Base-by-base conservation (phyloP, 1,140 invertebrate genomes). In the Trachymyrmex cornetzi region DNA sequence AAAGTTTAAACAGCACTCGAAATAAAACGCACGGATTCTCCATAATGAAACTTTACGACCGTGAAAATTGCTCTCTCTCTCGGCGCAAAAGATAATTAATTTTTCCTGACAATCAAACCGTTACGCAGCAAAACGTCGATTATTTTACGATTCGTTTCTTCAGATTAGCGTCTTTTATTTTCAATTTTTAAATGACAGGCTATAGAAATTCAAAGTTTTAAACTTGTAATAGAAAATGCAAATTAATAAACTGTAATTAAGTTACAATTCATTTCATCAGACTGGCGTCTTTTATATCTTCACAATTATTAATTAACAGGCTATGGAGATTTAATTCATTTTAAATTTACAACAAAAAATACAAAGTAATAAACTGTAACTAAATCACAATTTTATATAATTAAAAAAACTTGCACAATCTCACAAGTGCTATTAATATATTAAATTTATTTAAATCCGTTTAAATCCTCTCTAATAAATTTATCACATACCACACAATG, bases 1-100 rank as follows among this genome's bases (percentile, higher is more conserved):
- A 89, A 89, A 90, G 79, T 90, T 90, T 74, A 72, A 87, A 75
- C 57, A 71, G 74, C 61, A 67, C 86, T 67, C 30, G 64, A 61
- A 67, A 90, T 69, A 64, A 77, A 71, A 89, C 57, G 72, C 84
- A 48, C 66, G 57, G 74, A 79, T 89, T 89, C 72, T 38, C 69
- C 14, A 48, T 34, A 72, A 87, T 87, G 63, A 84, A 89, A 77
- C 64, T 88, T 64, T 80, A 69, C 34, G 55, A 38, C n/a, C 27
- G 22, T 59, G 63, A 50, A 87, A 75, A 87, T 81, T 63, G 44
- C 88, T 79, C 85, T 53, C 87, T 59, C 48, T 53, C 87, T 59
- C 48, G 53, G 34, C 12, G 30, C 27, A 16, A 48, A 38, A 86
- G 67, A 86, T 88, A 89, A 89, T 87, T 89, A 85, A 85, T 74